Base-by-base conservation (phyloP, 2,888 invertebrate genomes). In the Mimumesa dahlbomi region DNA sequence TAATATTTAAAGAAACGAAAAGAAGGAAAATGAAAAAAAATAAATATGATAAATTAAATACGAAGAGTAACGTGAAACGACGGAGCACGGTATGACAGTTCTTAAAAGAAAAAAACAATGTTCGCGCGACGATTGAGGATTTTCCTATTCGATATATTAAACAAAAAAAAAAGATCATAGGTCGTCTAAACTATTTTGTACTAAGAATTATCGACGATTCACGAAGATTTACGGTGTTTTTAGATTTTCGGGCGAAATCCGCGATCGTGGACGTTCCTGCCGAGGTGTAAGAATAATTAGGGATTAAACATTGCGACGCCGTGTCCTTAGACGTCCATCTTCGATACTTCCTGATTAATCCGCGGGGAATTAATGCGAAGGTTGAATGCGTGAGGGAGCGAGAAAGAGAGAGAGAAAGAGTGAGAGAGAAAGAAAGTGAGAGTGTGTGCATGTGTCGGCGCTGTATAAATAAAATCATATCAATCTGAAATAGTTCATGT, bases 391-490 rank as follows among this genome's bases (percentile, higher is more conserved):
- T 34, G 59, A 69, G 34, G 25, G 34, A 2, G 34, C 36, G 29
- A 16, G 22, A 40, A 53, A 21, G 13, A 58, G 68, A 66, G 13
- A 58, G 68, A 66, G 45, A 40, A 13, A 7, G 56, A 29, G 36
- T 34, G 59, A 69, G 34, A 31, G 34, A 2, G 34, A 42, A 22
- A 16, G 22, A 40, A 53, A 21, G 13, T n/a, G n/a, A 58, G 68
- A 66, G 75, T 74, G 74, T 67, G 36, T 50, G 49, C 11, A 57
- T 42, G 56, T 76, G 58, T 52, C 54, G 75, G 77, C 77, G 79
- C 75, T 88, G 87, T 88, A 88, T 87, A 88, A 88, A 89, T 85
- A 85, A 87, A 89, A 83, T 86, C 89, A 89, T 89, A 89, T 89
- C 88, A 89, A 85, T 87, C 86, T 84, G 85, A 84, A 85, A 82